Evolutionary conservation across 92 coral and sea anemone species (phyloP).

Genomic region (Montipora capitata): DNA sequence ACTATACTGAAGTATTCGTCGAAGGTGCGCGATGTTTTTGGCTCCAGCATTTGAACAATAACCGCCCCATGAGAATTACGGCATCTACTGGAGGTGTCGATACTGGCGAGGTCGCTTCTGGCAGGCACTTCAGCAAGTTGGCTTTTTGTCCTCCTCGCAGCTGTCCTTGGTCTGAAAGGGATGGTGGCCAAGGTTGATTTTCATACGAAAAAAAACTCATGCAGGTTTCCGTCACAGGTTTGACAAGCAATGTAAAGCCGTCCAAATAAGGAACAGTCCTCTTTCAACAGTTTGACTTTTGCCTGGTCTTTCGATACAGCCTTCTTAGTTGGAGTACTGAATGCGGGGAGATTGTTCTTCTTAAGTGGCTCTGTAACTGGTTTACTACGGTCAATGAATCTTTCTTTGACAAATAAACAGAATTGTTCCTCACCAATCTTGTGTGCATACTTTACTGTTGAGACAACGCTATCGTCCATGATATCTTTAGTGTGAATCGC

Average conservation of each 20-base stretch:
- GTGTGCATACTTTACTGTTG: conserved; percentile 59
- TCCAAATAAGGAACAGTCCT: conserved; percentile 72
- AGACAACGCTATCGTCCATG: conserved; percentile 69
- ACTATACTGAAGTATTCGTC: conserved; percentile 80
- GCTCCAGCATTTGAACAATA: conserved; percentile 79
- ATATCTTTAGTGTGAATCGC: conserved; percentile 79
- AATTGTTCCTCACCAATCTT: conserved; percentile 75
- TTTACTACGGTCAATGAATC: conserved; percentile 13
- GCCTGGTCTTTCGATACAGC: conserved; percentile 63
- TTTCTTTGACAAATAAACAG: conserved; percentile 56
- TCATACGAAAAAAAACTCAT: conserved; percentile 75
- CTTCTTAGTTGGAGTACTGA: conserved; percentile 57
- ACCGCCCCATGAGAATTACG: too few relatives aligned
- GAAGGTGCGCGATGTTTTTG: conserved; percentile 76
- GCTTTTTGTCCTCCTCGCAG: conserved; percentile 86
- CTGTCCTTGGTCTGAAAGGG: conserved; percentile 75
- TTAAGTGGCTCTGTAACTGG: conserved; percentile 69
- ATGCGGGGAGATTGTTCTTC: conserved; percentile 68
- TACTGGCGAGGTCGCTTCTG: conserved; percentile 61
- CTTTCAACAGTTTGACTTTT: conserved; percentile 64
- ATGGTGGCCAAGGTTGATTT: conserved; percentile 87
- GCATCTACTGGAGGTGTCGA: too few relatives aligned
- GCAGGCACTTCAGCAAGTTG: conserved; percentile 83
- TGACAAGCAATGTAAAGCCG: conserved; percentile 81
- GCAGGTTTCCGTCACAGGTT: conserved; percentile 80